phyloP scores from a whole-genome alignment of 2,797 vertebrate genomes.

The Emydoidea blandingii region DNA sequence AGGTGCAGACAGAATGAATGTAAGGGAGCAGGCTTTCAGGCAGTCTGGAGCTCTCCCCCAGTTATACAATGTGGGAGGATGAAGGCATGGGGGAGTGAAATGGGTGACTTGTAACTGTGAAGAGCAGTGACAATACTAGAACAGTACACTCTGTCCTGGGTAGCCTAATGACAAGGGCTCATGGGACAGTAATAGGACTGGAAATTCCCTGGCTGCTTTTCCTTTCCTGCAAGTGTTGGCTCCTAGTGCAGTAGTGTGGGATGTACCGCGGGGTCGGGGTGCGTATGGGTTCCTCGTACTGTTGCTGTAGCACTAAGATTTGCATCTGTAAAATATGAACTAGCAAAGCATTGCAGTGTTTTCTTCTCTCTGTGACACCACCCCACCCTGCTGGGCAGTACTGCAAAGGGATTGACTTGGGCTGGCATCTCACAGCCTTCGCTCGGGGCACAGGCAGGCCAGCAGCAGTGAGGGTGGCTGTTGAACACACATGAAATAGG shows the following conservation, averaged over 20 bases:
- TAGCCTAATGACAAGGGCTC: background rate
- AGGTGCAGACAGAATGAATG: accelerated
- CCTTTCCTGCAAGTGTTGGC: background rate
- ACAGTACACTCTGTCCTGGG: accelerated
- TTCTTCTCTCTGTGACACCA: background rate
- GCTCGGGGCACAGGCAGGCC: background rate
- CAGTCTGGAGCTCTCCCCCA: background rate
- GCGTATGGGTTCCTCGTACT: background rate
- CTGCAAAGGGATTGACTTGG: background rate
- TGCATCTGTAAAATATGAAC: background rate
- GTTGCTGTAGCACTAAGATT: background rate
- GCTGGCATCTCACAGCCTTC: background rate
- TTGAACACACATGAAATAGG: background rate
- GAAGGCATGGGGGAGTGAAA: background rate
- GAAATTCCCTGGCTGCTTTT: accelerated
- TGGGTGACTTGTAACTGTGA: accelerated
- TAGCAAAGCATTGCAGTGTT: background rate
- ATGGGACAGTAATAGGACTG: background rate
- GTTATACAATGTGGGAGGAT: background rate
- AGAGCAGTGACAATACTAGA: accelerated
- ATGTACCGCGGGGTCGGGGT: accelerated
- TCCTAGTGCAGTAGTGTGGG: background rate
- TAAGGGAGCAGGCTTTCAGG: background rate
- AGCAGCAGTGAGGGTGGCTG: background rate
- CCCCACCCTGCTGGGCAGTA: background rate